Percentiles rank a stretch among this genome's conserved stretches.
Conservation (phyloP, 2,888 invertebrate species). For the Pteria penguin region DNA sequence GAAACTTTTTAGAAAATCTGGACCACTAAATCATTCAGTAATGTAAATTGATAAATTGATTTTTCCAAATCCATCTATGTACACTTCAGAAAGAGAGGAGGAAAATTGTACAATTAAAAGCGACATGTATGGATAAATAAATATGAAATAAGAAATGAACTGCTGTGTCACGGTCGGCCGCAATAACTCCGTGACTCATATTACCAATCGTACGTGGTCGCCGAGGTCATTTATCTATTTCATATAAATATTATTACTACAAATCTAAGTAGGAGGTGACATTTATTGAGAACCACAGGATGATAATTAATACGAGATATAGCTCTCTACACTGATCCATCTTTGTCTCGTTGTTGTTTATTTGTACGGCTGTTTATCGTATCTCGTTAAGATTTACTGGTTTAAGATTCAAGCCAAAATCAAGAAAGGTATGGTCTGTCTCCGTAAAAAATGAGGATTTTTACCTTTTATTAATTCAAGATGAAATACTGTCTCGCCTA, state of each 20-base stretch:
- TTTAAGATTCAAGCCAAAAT: too few species aligned
- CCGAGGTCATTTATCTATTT: not conserved
- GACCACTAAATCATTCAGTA: too few species aligned
- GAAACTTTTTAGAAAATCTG: too few species aligned
- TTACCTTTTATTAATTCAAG: too few species aligned
- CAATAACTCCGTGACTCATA: not conserved
- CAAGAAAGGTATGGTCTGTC: too few species aligned
- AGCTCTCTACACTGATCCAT: conserved; percentile 9
- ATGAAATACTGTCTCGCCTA: too few species aligned
- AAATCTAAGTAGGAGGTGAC: conserved; percentile 16
- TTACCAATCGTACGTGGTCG: not conserved
- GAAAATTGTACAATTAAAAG: not conserved
- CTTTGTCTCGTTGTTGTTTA: conserved; percentile 10
- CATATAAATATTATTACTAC: not conserved
- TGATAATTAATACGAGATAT: conserved; percentile 11
- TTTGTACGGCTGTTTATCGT: not conserved
- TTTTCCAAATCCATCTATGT: too few species aligned
- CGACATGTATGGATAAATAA: not conserved
- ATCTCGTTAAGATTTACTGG: too few species aligned
- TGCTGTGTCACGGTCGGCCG: not conserved
- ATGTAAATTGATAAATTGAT: too few species aligned
- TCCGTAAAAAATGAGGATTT: too few species aligned
- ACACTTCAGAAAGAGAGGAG: too few species aligned
- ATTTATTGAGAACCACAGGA: conserved; percentile 12
- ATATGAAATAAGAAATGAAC: not conserved